A percentile compares a stretch with the other conserved stretches of the same genome.
Evolutionary conservation across 2,888 invertebrate genomes (phyloP).

Genomic region (Lumbricus terrestris): DNA sequence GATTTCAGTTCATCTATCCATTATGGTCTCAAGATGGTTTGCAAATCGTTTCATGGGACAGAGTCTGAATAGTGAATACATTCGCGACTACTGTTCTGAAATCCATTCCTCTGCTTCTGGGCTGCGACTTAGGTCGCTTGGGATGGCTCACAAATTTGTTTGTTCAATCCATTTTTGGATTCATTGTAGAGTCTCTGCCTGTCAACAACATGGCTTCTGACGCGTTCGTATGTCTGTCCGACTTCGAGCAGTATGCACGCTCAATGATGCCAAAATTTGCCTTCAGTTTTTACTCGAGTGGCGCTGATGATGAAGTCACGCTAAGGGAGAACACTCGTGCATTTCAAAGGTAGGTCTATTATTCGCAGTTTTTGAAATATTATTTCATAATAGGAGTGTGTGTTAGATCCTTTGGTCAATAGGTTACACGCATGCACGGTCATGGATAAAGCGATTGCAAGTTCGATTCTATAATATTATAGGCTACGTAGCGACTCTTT

Average conservation of each 20-base stretch:
- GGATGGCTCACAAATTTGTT: not conserved
- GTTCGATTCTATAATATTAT: too few relatives aligned
- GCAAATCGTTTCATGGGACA: too few relatives aligned
- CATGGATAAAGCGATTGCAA: too few relatives aligned
- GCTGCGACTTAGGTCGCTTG: too few relatives aligned
- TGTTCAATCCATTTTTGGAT: not conserved
- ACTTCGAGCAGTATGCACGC: conserved; percentile 44
- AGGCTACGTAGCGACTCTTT: too few relatives aligned
- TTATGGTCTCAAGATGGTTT: too few relatives aligned
- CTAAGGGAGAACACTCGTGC: conserved; percentile 72
- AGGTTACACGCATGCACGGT: too few relatives aligned
- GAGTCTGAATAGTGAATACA: too few relatives aligned
- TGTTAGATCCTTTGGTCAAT: not conserved
- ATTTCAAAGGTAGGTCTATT: conserved; percentile 74
- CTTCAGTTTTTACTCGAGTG: conserved; percentile 76
- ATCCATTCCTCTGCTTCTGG: too few relatives aligned
- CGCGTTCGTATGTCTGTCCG: conserved; percentile 34
- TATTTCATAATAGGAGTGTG: not conserved
- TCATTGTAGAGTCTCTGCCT: not conserved
- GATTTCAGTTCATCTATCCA: too few relatives aligned
- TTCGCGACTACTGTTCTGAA: too few relatives aligned
- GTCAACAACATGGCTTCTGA: not conserved
- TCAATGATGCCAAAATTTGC: conserved; percentile 34
- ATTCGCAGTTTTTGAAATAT: not conserved
- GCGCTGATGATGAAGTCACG: conserved; percentile 78